Percentiles rank a stretch among this genome's conserved stretches.
These are phyloP conservation scores for Enteromius trimaculatus DNA, from an alignment of 2,797 vertebrate genomes.

Conservation along the genomic window DNA sequence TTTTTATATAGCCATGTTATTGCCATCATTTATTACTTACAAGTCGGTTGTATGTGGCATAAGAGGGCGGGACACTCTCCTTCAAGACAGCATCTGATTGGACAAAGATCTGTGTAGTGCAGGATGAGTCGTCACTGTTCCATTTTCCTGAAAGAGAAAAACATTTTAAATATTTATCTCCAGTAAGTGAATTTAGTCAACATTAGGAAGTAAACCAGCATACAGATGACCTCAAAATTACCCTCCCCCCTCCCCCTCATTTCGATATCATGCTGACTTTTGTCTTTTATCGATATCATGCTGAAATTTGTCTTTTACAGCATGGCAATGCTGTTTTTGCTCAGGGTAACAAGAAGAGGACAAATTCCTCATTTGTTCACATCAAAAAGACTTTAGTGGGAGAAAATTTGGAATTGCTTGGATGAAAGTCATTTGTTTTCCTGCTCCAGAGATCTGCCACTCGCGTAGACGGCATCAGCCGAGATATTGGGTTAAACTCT, in stretches of 20 bases:
- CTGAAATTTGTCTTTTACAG: not conserved
- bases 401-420: slow-evolving; percentile 84
- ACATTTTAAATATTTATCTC: not conserved
- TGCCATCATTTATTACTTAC: not conserved
- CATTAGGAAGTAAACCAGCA: not conserved
- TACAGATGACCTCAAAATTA: not conserved
- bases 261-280: not conserved
- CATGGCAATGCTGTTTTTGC: slow-evolving; percentile 63
- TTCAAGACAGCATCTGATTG: slow-evolving; percentile 3
- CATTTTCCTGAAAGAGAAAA: not conserved
- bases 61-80: not conserved
- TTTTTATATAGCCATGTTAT: not conserved
- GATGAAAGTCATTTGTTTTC: slow-evolving; percentile 88
- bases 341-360: slow-evolving; percentile 68
- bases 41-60: not conserved
- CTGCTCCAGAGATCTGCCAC: slow-evolving; percentile 84
- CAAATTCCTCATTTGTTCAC: slow-evolving; percentile 72
- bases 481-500: slow-evolving; percentile 82
- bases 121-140: not conserved
- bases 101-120: not conserved
- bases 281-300: not conserved
- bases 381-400: slow-evolving; percentile 84
- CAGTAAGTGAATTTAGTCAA: not conserved
- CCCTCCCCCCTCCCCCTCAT: not conserved
- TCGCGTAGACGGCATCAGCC: slow-evolving; percentile 83